Evolutionary conservation across 1,140 invertebrate genomes (phyloP), one percentile per base, ranked within the genome.

Genomic region (Philopotamus ludificatus): DNA sequence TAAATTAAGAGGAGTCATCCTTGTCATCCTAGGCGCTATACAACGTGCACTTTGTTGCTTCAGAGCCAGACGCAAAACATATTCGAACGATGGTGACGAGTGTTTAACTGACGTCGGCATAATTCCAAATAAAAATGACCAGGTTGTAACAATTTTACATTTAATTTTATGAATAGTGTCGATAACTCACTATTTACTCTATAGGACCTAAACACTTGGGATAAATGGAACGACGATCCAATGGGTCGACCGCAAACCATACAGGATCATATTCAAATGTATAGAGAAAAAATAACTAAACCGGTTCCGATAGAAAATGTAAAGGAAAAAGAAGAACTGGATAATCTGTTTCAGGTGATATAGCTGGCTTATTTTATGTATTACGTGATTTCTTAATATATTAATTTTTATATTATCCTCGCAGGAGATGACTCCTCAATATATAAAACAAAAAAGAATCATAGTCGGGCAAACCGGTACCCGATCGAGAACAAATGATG

Each of bases 341-440:
- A 66, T 15, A 63, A 68, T 42, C 50, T 70, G 10, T 70, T 70
- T 51, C 69, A 70, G 58, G 69, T 68, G 57, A 39, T n/a, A n/a
- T n/a, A n/a, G n/a, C n/a, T n/a, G n/a, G n/a, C n/a, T 39, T 8
- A 39, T 47, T 47, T 8, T 47, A 34, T 34, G 12, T 34, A 34
- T 34, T 34, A 4, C 4, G 4, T 34, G 28, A 34, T 34, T 12
- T 4, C 28, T 7, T 34, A 34, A 34, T 7, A 34, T 34, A 34
- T 3, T 12, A 22, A 53, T 53, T 23, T 53, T 53, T 54, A 3
- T 21, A 51, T 25, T 2, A 51, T 3, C 22, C 21, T 1, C n/a
- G n/a, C 34, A 70, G 69, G 69, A 70, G 63, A 67, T 70, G 69
- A 65, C 65, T 34, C 69, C 69, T 23, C 69, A 67, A 26, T 65